A percentile compares a stretch with the other conserved stretches of the same genome.
phyloP scores from a whole-genome alignment of 2,113 vertebrate genomes.

The Andinoacara biseriatus region DNA sequence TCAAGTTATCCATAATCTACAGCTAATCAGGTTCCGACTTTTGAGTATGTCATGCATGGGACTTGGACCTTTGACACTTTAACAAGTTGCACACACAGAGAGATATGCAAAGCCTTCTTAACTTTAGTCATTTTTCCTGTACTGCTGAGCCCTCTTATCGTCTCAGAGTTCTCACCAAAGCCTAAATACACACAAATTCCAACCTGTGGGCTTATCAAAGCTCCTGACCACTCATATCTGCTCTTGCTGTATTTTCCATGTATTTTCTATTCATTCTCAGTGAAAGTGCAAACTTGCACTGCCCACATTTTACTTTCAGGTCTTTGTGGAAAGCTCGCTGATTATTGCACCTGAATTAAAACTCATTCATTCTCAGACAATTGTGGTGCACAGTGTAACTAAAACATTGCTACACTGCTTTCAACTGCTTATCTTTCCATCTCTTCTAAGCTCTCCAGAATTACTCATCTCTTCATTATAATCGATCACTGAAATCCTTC shows the following conservation, averaged over 20 bases:
- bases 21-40: conserved; percentile 45
- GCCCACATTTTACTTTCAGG: conserved; percentile 9
- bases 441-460: conserved; percentile 15
- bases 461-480: conserved; percentile 53
- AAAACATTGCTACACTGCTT: conserved; percentile 49
- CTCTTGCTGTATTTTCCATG: not conserved
- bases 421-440: conserved; percentile 47
- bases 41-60: conserved; percentile 18
- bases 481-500: conserved; percentile 64
- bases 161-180: conserved; percentile 8
- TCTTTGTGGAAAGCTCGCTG: conserved; percentile 25
- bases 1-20: conserved; percentile 30
- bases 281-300: conserved; percentile 36
- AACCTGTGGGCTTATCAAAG: conserved; percentile 11
- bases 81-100: not conserved
- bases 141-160: conserved; percentile 18
- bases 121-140: not conserved
- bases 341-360: conserved; percentile 14
- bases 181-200: conserved; percentile 13
- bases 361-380: conserved; percentile 35
- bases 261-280: conserved; percentile 24
- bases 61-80: conserved; percentile 33
- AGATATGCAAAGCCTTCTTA: conserved; percentile 16
- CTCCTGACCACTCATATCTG: conserved; percentile 1
- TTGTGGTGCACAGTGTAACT: conserved; percentile 29